These are phyloP conservation scores for Anarhynchus alexandrinus DNA, from an alignment of 2,113 vertebrate species.

Conservation along the genomic window DNA sequence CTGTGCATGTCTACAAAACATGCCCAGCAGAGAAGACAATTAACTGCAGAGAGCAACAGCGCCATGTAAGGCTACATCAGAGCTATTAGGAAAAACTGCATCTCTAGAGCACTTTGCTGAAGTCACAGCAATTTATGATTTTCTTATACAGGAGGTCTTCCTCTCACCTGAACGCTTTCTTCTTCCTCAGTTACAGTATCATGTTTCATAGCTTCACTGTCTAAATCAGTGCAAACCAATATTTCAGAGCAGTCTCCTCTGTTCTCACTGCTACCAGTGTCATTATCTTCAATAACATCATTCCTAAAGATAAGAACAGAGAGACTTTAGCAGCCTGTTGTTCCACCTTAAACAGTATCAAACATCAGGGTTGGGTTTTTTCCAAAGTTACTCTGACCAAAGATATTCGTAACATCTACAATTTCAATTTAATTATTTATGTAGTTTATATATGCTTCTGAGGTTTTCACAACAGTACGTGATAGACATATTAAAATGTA, in stretches of 20 bases:
- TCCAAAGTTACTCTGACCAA: neutral
- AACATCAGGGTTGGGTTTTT: neutral
- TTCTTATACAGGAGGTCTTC: neutral
- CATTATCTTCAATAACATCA: conserved; percentile 73
- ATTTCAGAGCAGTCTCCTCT: conserved; percentile 70
- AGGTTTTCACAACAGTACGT: neutral
- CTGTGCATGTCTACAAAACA: fast-evolving
- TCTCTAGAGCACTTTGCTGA: neutral
- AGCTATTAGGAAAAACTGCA: neutral
- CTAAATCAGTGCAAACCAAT: conserved; percentile 69
- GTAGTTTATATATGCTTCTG: neutral
- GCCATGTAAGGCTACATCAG: neutral
- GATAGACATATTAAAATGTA: neutral
- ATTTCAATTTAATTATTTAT: neutral
- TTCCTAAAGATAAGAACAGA: conserved; percentile 58
- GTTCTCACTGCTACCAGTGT: conserved; percentile 67
- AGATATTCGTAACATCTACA: neutral
- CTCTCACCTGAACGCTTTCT: conserved; percentile 76
- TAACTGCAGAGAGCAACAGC: neutral
- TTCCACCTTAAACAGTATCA: neutral
- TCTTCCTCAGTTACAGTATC: conserved; percentile 72
- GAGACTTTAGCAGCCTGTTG: neutral
- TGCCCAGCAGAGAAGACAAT: neutral
- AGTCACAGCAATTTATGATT: neutral
- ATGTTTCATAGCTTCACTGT: conserved; percentile 67